phyloP scores from a whole-genome alignment of 2,797 vertebrate species.

The Xerus rutilus region DNA sequence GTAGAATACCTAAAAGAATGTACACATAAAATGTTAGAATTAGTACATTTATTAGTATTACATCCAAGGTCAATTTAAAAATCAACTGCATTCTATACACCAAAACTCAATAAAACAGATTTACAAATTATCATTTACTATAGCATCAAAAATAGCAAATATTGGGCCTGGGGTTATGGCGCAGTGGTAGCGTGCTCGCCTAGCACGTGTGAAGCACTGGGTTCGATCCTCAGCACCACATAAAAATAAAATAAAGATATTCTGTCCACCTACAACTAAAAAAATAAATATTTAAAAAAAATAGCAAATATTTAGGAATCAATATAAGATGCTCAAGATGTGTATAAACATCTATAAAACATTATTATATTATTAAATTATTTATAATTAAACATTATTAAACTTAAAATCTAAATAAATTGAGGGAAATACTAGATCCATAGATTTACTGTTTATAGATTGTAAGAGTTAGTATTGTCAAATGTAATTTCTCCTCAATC shows the following conservation, averaged over 20 bases:
- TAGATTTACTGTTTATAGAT: not conserved
- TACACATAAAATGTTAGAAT: not conserved
- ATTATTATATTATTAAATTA: not conserved
- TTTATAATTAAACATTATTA: not conserved
- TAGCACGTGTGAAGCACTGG: too few species aligned
- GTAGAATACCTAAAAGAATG: not conserved
- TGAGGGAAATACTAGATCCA: not conserved
- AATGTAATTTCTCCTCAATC: not conserved
- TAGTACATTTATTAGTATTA: not conserved
- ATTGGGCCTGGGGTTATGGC: too few species aligned
- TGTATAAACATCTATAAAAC: not conserved
- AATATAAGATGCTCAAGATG: not conserved
- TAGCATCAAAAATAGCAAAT: not conserved
- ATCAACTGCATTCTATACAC: not conserved
- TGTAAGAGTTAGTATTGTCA: not conserved
- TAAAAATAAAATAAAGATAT: too few species aligned
- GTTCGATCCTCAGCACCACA: too few species aligned
- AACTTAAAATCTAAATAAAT: not conserved
- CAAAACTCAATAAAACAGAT: not conserved
- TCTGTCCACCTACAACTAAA: too few species aligned
- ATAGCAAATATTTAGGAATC: not conserved
- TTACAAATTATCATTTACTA: not conserved
- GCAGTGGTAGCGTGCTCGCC: too few species aligned
- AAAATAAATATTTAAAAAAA: too few species aligned
- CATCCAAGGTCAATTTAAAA: not conserved